Conservation (phyloP, 2,797 vertebrate genomes). For the Poeciliopsis turneri region DNA sequence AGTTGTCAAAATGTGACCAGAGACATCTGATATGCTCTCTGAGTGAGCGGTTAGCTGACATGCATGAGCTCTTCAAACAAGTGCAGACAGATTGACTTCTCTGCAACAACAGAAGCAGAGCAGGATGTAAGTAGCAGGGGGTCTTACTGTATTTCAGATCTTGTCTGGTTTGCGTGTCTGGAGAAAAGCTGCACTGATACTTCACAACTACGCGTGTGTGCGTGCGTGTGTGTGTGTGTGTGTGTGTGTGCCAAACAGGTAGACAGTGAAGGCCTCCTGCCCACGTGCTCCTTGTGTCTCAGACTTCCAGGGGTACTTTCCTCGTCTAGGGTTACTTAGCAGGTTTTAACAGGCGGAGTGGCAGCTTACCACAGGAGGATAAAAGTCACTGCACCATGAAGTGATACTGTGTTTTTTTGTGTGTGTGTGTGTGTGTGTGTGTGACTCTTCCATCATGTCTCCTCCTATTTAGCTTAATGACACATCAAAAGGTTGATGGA, state of each 20-base stretch:
- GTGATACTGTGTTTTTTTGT: conserved; percentile 28
- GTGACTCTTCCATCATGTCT: conserved; percentile 47
- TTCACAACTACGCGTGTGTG: conserved; percentile 26
- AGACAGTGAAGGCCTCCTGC: conserved; percentile 33
- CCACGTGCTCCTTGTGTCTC: conserved; percentile 38
- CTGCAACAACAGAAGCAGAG: conserved; percentile 45
- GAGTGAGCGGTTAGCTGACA: conserved; percentile 30
- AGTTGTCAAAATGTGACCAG: conserved; percentile 33
- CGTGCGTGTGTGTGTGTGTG: background rate
- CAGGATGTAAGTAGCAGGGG: conserved; percentile 42
- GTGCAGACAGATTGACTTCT: conserved; percentile 54
- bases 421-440: conserved; percentile 37
- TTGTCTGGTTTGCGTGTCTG: conserved; percentile 62
- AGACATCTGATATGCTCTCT: conserved; percentile 32
- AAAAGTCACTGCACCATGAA: conserved; percentile 70
- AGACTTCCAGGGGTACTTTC: conserved; percentile 78
- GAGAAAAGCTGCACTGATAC: conserved; percentile 36
- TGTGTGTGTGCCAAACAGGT: conserved; percentile 8
- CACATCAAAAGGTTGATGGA: conserved; percentile 66
- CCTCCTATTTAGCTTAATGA: conserved; percentile 50
- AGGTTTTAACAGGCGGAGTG: conserved; percentile 75
- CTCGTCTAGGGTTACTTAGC: conserved; percentile 77
- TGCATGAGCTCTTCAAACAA: conserved; percentile 36
- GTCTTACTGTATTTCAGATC: conserved; percentile 61
- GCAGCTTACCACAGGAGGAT: conserved; percentile 64